Conservation (phyloP, 2,888 invertebrate species). For the Drosophila cracens region DNA sequence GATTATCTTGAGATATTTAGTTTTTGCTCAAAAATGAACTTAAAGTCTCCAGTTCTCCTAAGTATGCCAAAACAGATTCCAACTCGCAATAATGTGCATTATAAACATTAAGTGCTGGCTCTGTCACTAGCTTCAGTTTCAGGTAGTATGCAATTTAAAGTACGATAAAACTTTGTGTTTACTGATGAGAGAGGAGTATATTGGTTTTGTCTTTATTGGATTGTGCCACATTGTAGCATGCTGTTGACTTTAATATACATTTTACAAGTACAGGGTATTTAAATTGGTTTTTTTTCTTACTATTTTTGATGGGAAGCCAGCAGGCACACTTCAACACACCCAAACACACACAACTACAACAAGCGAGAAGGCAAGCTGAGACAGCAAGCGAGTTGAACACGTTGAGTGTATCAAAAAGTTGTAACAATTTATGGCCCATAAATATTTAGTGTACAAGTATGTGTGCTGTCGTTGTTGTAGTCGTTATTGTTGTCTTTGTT, state of each 20-base stretch:
- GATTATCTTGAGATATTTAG: not conserved
- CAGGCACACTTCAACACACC: constrained; percentile 1
- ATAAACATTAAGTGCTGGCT: not conserved
- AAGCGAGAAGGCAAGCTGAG: not conserved
- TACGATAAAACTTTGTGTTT: not conserved
- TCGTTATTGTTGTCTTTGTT: constrained; percentile 20
- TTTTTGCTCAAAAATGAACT: not conserved
- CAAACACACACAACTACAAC: not conserved
- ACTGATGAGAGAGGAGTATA: not conserved
- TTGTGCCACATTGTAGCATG: not conserved
- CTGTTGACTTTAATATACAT: not conserved
- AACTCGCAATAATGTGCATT: not conserved
- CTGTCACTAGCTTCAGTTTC: not conserved
- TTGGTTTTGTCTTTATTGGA: not conserved
- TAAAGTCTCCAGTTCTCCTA: not conserved
- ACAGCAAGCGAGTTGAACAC: constrained; percentile 10
- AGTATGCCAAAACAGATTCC: not conserved
- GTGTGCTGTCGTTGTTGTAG: constrained; percentile 28
- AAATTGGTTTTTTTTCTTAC: constrained; percentile 1
- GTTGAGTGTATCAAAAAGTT: constrained; percentile 71
- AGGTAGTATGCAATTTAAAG: not conserved
- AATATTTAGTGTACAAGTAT: constrained; percentile 61
- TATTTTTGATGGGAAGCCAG: constrained; percentile 10
- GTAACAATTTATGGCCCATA: constrained; percentile 74
- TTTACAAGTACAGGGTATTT: constrained; percentile 12